Base-by-base conservation (phyloP, 2,797 vertebrate genomes). In the Neosilurus hyrtlii region DNA sequence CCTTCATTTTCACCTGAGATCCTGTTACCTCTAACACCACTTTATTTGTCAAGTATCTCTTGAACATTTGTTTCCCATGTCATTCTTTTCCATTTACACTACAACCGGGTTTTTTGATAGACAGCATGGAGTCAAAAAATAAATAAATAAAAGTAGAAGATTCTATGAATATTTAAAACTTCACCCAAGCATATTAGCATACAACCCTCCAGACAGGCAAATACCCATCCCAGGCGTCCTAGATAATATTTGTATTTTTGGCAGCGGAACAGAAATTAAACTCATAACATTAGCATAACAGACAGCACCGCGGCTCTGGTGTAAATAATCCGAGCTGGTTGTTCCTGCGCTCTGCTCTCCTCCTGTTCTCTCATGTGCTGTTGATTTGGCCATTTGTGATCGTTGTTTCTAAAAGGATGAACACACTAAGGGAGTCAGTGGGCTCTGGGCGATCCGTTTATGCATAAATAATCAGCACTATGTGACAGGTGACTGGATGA, bases 261-360 rank as follows among this genome's bases (percentile, higher is more conserved):
- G 79, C 74, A 76, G 57, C 74, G 15, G 81, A 88, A 82, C 78
- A 80, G 68, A 85, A 89, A 89, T 89, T 65, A 85, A 88, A 90
- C 86, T 82, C 80, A 80, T 73, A 71, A 77, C 52, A 89, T 88
- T 88, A 88, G 81, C 86, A 89, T 88, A 86, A 82, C 79, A 87
- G 84, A 86, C 62, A 84, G 86, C 65, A 24, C 73, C 52, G 49
- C 65, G 59, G 68, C 35, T 37, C 65, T 57, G 26, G 35, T 35
- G 35, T 84, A 82, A 89, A 87, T 78, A 89, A 88, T 86, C 84
- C 81, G 56, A 51, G 83, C 75, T 82, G 83, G 86, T 81, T 85
- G 80, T 85, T 83, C 67, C 67, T 82, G 80, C 52, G 57, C 75
- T 63, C n/a, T 26, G 43, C 82, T 70, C 43, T 79, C 59, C 75